A percentile compares a stretch with the other conserved stretches of the same genome.
phyloP scores from a whole-genome alignment of 2,113 vertebrate genomes.

The Cinclus cinclus region DNA sequence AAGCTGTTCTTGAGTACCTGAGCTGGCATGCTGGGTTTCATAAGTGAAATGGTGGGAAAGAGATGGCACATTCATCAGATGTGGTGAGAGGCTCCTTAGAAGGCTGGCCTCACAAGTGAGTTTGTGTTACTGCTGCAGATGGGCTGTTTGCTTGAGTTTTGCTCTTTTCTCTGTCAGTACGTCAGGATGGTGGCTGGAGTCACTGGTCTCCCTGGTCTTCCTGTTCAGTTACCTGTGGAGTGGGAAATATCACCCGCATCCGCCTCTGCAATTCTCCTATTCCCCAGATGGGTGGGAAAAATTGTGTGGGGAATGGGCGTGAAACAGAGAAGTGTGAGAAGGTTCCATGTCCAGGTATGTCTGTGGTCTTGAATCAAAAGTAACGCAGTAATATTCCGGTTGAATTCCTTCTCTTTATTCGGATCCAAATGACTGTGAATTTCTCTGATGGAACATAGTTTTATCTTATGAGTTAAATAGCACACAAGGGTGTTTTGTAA shows the following conservation, averaged over 20 bases:
- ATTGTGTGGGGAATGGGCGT: conserved; percentile 87
- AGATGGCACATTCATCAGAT: not conserved
- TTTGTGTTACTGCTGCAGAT: not conserved
- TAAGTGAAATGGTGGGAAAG: not conserved
- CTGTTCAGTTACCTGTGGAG: conserved; percentile 91
- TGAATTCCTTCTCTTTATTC: not conserved
- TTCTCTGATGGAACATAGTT: not conserved
- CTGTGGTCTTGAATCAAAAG: not conserved
- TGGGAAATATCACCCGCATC: conserved; percentile 92
- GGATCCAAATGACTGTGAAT: not conserved
- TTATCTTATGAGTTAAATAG: not conserved
- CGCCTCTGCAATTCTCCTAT: conserved; percentile 95
- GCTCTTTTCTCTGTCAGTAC: conserved; percentile 74
- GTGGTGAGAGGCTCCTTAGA: not conserved
- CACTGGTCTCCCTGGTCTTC: conserved; percentile 98
- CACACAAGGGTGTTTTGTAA: not conserved
- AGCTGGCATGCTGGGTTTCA: not conserved
- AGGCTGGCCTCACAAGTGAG: not conserved
- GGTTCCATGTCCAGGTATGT: conserved; percentile 86
- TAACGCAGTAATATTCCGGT: not conserved
- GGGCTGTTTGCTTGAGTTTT: not conserved
- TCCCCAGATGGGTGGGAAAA: conserved; percentile 91
- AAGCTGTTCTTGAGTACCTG: not conserved
- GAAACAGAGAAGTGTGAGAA: conserved; percentile 91
- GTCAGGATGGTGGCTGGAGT: conserved; percentile 95